Base-by-base conservation (phyloP, 1,140 invertebrate species). In the Eubasilissa regina region DNA sequence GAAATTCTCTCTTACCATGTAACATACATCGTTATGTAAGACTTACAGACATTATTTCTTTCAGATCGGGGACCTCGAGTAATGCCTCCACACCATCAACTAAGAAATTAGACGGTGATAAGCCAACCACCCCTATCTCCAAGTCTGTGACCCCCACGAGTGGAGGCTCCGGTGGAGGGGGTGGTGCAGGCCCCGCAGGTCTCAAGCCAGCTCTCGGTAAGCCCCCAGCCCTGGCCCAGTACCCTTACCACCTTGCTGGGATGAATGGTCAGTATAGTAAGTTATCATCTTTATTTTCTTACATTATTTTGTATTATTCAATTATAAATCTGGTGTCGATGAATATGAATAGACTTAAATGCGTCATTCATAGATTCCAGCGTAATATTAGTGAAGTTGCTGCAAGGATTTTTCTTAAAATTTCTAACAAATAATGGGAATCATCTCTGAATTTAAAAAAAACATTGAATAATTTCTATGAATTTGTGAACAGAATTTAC, bases 121-220 rank as follows among this genome's bases (percentile, higher is more conserved):
- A 97, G 87, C 94, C 96, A 3, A 93, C 94, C 43, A 97, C 96
- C 11, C 96, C 96, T 0, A 96, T 97, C 78, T 95, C 95, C 0
- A 97, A 97, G 88, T 94, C 95, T 4, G 94, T 95, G 44, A 97
- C 96, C 10, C 96, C 96, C 0, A 97, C 96, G 0, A 93, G 92
- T 43, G 93, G 92, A 3, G 92, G 93, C 83, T 84, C 84, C 13
- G 85, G 83, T 73, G 84, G 86, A 12, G 90, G 86, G 15, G 89
- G 85, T 77, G 85, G 83, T 70, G 85, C 86, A 13, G 89, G 85
- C 78, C 85, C 83, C 44, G 85, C 86, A 12, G 87, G 89, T 4
- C 86, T 90, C 83, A 60, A 90, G 68, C 90, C 91, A 83, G 87
- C 89, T n/a, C 91, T 94, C 1, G 91, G 91, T 74, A 93, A 92